phyloP scores from a whole-genome alignment of 2,888 invertebrate species.

The Tiliacea citrago region DNA sequence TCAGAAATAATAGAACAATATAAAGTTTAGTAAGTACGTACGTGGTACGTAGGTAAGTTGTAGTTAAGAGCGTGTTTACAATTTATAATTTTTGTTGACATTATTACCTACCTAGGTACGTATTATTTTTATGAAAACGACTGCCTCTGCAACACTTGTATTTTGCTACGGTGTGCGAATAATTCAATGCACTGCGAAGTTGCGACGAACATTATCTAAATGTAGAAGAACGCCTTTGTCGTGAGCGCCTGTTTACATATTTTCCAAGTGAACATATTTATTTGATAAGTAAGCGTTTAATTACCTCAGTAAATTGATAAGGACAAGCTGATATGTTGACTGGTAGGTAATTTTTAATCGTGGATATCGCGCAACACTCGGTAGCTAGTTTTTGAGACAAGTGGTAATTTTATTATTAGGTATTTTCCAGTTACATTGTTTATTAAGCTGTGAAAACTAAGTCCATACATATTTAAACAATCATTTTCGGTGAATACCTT shows the following conservation, averaged over 20 bases:
- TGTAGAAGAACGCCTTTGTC: slow-evolving; percentile 60
- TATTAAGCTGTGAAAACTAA: slow-evolving; percentile 13
- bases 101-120: neutral
- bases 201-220: slow-evolving; percentile 43
- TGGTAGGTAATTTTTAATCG: slow-evolving; percentile 35
- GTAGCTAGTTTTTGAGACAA: slow-evolving; percentile 35
- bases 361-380: slow-evolving; percentile 33
- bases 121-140: slow-evolving; percentile 27
- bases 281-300: slow-evolving; percentile 74
- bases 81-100: slow-evolving; percentile 26
- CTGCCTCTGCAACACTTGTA: slow-evolving; percentile 36
- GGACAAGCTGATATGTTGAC: slow-evolving; percentile 46
- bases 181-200: slow-evolving; percentile 32
- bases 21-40: slow-evolving; percentile 10
- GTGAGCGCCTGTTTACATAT: slow-evolving; percentile 60
- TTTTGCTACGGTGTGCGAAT: slow-evolving; percentile 38
- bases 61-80: neutral
- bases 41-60: slow-evolving; percentile 14
- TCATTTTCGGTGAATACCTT: slow-evolving; percentile 28
- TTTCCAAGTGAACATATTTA: slow-evolving; percentile 61
- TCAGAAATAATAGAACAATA: slow-evolving; percentile 34
- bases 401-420: slow-evolving; percentile 27
- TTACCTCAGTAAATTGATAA: slow-evolving; percentile 73
- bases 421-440: slow-evolving; percentile 3
- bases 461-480: slow-evolving; percentile 5